A percentile compares a stretch with the other conserved stretches of the same genome.
Evolutionary conservation across 2,797 vertebrate genomes (phyloP).

Genomic region (Lithobates sylvaticus): DNA sequence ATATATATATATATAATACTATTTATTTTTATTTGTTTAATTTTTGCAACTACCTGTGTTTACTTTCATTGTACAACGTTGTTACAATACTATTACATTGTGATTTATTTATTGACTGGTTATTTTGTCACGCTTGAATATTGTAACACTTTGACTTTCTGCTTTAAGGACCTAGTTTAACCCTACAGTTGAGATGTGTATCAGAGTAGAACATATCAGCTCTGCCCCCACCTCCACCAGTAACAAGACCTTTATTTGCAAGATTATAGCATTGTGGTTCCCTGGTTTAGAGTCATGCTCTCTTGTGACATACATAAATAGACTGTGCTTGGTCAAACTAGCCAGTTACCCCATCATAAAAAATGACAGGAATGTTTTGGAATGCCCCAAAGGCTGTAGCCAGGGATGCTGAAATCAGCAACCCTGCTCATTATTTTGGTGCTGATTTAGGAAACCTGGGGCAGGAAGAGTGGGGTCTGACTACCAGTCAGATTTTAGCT

Average conservation of each 20-base stretch:
- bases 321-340: background rate
- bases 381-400: background rate
- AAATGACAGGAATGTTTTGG: background rate
- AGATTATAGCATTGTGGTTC: slow-evolving; percentile 10
- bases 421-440: background rate
- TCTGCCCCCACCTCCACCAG: background rate
- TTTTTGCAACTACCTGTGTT: background rate
- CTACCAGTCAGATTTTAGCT: background rate
- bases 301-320: background rate
- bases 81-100: background rate
- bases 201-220: background rate
- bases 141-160: slow-evolving; percentile 13
- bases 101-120: background rate
- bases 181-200: background rate
- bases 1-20: too few relatives aligned
- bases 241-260: background rate
- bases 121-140: background rate
- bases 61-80: background rate
- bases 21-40: background rate
- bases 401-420: background rate
- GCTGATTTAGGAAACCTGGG: background rate
- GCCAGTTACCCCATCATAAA: background rate
- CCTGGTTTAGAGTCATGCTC: background rate
- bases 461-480: background rate
- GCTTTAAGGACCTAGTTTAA: slow-evolving; percentile 6